These are phyloP conservation scores for Lithophane semibrunnea DNA, from an alignment of 2,888 invertebrate species.

Conservation along the genomic window DNA sequence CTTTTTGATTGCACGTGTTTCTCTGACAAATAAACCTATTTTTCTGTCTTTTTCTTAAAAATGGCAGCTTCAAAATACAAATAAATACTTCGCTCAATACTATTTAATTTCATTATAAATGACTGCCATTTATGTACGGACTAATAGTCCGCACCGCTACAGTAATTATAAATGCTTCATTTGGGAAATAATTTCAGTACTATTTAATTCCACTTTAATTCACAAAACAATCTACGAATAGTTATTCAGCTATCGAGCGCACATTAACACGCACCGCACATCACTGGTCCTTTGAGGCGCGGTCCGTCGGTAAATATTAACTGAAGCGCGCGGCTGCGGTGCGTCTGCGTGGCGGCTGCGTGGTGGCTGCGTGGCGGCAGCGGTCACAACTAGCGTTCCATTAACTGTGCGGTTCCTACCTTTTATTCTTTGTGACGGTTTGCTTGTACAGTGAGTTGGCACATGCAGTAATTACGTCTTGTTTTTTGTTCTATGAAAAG, in stretches of 20 bases:
- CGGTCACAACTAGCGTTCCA: slow-evolving; percentile 34
- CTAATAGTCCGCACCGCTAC: neutral
- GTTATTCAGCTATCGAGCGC: slow-evolving; percentile 18
- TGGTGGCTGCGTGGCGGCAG: slow-evolving; percentile 31
- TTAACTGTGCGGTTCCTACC: slow-evolving; percentile 39
- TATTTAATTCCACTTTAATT: slow-evolving; percentile 16
- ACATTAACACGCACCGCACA: slow-evolving; percentile 30
- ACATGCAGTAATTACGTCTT: slow-evolving; percentile 1
- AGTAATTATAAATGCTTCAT: slow-evolving; percentile 1
- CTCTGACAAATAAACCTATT: too few species aligned
- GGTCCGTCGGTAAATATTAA: slow-evolving; percentile 48
- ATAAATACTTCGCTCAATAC: neutral
- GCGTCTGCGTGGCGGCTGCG: slow-evolving; percentile 29
- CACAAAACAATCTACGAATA: slow-evolving; percentile 12
- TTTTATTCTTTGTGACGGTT: slow-evolving; percentile 43
- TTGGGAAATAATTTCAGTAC: slow-evolving; percentile 12
- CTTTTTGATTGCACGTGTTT: too few species aligned
- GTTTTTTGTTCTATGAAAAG: neutral
- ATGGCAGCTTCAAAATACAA: neutral
- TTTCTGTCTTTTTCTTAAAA: too few species aligned
- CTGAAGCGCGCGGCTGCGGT: slow-evolving; percentile 28
- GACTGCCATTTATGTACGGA: neutral
- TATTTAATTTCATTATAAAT: neutral
- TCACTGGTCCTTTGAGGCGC: slow-evolving; percentile 55
- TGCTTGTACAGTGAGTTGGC: slow-evolving; percentile 6